Evolutionary conservation across 2,113 vertebrate genomes (phyloP).

Genomic region (Conger conger): DNA sequence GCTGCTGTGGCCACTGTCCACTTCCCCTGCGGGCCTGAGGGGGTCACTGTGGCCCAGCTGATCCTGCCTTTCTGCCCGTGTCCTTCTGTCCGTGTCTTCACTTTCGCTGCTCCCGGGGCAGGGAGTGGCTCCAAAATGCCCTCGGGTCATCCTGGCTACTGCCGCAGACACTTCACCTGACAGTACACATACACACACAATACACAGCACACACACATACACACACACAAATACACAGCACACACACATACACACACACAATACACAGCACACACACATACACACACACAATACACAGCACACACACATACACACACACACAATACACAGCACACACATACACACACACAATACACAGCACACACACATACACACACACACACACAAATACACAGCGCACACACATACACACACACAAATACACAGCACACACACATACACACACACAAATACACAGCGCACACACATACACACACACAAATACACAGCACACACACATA

Average conservation of each 20-base stretch:
- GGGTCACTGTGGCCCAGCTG: background rate
- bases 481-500: background rate
- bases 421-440: background rate
- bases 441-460: no score
- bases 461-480: slow-evolving; percentile 20
- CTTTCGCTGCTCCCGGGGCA: slow-evolving; percentile 35
- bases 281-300: no score
- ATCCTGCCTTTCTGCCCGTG: slow-evolving; percentile 6
- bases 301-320: slow-evolving; percentile 14
- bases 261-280: background rate
- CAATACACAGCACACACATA: no score
- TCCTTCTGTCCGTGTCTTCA: slow-evolving; percentile 32
- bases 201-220: slow-evolving; percentile 10
- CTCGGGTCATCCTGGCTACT: slow-evolving; percentile 35
- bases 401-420: background rate
- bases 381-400: slow-evolving; percentile 19
- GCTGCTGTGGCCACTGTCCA: background rate
- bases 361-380: background rate
- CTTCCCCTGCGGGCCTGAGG: background rate
- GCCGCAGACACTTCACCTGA: slow-evolving; percentile 34
- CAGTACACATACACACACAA: no score
- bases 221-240: background rate
- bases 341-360: background rate
- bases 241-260: background rate
- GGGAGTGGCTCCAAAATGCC: slow-evolving; percentile 14